Evolutionary conservation across 1,140 invertebrate genomes (phyloP).

Genomic region (Drosophila varians): DNA sequence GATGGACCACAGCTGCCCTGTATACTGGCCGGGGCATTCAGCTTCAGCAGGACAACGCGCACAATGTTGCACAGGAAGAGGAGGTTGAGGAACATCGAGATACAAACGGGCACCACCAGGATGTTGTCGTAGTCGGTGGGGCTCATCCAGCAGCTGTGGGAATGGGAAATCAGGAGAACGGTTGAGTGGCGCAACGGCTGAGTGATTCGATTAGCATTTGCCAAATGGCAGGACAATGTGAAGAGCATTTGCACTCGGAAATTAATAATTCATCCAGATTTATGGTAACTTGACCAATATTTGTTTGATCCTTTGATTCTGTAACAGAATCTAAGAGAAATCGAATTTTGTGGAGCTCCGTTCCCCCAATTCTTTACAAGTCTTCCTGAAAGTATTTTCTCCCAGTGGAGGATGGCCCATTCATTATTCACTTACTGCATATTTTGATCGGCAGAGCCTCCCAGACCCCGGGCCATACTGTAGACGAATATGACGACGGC

Average conservation of each 20-base stretch:
- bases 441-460: slow-evolving; percentile 84
- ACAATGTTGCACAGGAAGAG: slow-evolving; percentile 97
- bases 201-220: slow-evolving; percentile 54
- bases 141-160: slow-evolving; percentile 92
- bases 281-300: no score
- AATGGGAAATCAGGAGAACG: slow-evolving; percentile 2
- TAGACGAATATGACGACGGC: slow-evolving; percentile 89
- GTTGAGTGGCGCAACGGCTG: slow-evolving; percentile 4
- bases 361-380: no score
- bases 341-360: no score
- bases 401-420: neutral
- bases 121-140: slow-evolving; percentile 89
- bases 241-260: neutral
- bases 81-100: slow-evolving; percentile 93
- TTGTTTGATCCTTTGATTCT: no score
- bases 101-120: slow-evolving; percentile 90
- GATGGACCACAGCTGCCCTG: slow-evolving; percentile 86
- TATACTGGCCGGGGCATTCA: slow-evolving; percentile 88
- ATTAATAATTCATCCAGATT: neutral
- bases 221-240: slow-evolving; percentile 8
- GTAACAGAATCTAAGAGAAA: no score
- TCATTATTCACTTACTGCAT: slow-evolving; percentile 85
- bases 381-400: neutral
- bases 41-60: slow-evolving; percentile 94
- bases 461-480: slow-evolving; percentile 85